Evolutionary conservation across 2,113 vertebrate genomes (phyloP), one percentile per base, ranked within the genome.

Genomic region (Cranoglanis bouderius): DNA sequence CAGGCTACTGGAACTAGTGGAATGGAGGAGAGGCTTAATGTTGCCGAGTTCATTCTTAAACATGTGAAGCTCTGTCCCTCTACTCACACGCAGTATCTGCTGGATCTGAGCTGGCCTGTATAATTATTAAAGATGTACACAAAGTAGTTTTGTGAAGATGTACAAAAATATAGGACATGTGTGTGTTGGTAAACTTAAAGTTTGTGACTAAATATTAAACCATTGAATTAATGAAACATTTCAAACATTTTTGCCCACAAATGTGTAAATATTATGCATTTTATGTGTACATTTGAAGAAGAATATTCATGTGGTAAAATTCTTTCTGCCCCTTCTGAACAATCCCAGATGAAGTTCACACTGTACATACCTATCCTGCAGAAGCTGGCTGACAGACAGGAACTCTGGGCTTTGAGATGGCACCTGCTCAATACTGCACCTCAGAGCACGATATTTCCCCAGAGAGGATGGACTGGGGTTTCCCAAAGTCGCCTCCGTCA

Each of bases 401-500:
- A 96, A 98, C 91, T 97, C 96, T 0, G 93, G 82, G 86, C 93
- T 94, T 24, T 85, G 65, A 6, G 92, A 51, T 46, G 95, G 87
- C 87, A 97, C 88, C 0, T 82, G 59, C 83, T 98, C 95, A 53
- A 96, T 93, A 92, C 95, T 95, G 94, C 97, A 98, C 85, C 95
- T 95, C 90, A 98, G 94, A 77, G 97, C 96, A 43, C 89, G 94
- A 91, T 97, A 97, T 93, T 97, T 97, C 65, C 96, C 96, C 93
- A 97, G 75, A 85, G 92, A 95, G 53, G 96, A 94, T 1, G 94
- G 93, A 1, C 49, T 89, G 6, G 94, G 89, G 91, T 91, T 94
- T 49, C 93, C 93, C 61, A 95, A 89, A 40, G 94, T 96, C 85
- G 94, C 94, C 94, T 98, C 97, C 70, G 87, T 95, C 90, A 96